These are phyloP conservation scores for Terrapene triunguis DNA, from an alignment of 2,113 vertebrate species.

Conservation along the genomic window DNA sequence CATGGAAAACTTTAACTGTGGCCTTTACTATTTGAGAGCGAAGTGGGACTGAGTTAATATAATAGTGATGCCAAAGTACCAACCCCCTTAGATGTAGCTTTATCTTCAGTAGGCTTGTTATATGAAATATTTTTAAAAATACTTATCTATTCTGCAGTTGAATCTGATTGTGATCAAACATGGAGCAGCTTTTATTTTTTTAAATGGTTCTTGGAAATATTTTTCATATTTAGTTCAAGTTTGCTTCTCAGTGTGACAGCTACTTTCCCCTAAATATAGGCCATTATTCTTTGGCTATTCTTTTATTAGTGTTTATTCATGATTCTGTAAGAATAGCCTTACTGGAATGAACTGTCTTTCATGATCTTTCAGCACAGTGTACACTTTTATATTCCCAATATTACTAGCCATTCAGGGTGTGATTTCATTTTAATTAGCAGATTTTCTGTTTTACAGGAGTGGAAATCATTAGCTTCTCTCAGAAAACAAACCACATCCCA, in stretches of 20 bases:
- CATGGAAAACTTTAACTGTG: constrained; percentile 36
- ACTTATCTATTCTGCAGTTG: not conserved
- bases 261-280: not conserved
- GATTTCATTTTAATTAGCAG: constrained; percentile 67
- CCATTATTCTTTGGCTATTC: constrained; percentile 25
- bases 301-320: not conserved
- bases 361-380: constrained; percentile 48
- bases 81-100: not conserved
- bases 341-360: constrained; percentile 44
- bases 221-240: not conserved
- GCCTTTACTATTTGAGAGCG: not conserved
- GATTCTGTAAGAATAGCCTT: constrained; percentile 26
- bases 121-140: not conserved
- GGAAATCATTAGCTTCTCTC: constrained; percentile 69
- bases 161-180: not conserved
- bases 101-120: not conserved
- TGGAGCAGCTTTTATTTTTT: not conserved
- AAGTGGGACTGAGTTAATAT: not conserved
- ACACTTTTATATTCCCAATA: constrained; percentile 57
- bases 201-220: not conserved
- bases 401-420: constrained; percentile 44
- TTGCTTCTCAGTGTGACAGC: not conserved
- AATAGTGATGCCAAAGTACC: not conserved
- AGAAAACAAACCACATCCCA: constrained; percentile 74
- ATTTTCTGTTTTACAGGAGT: constrained; percentile 62